Evolutionary conservation across 2,113 vertebrate genomes (phyloP).

Genomic region (Lethenteron camtschaticum): DNA sequence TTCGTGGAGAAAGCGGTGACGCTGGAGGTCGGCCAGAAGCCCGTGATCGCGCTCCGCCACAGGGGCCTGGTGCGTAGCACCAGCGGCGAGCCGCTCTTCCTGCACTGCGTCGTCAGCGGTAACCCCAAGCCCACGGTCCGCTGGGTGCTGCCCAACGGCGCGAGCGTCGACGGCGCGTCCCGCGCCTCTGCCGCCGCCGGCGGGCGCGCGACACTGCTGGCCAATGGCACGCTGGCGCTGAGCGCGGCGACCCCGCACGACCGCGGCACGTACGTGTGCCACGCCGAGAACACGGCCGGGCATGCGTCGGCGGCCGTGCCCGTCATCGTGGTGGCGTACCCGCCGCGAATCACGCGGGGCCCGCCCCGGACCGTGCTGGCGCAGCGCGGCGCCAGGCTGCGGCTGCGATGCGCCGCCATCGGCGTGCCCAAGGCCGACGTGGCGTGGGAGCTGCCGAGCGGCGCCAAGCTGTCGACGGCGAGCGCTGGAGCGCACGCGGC

Average conservation of each 20-base stretch:
- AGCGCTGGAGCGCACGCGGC: conserved; percentile 12
- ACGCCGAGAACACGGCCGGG: conserved; percentile 29
- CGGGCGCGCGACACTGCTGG: conserved; percentile 35
- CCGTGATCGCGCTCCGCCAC: conserved; percentile 31
- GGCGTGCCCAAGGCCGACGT: conserved; percentile 61
- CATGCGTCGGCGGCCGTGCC: conserved; percentile 26
- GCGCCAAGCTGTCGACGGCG: conserved; percentile 24
- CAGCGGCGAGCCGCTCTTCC: conserved; percentile 39
- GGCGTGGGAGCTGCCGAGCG: conserved; percentile 46
- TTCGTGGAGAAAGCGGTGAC: conserved; percentile 32
- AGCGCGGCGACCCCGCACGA: conserved; percentile 46
- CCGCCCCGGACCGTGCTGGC: conserved; percentile 25
- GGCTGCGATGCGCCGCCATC: conserved; percentile 39
- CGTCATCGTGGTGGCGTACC: conserved; percentile 44
- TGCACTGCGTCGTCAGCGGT: conserved; percentile 32
- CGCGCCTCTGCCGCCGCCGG: conserved; percentile 17
- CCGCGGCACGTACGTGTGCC: conserved; percentile 48
- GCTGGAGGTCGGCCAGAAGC: conserved; percentile 32
- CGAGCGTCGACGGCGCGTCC: conserved; percentile 26
- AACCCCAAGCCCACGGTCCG: conserved; percentile 18
- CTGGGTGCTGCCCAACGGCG: conserved; percentile 52
- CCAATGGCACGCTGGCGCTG: conserved; percentile 49
- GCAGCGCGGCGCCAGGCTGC: conserved; percentile 22
- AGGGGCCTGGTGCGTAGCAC: conserved; percentile 35
- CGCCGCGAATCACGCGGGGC: conserved; percentile 47